These are phyloP conservation scores for Orthonychiurus folsomi DNA, from an alignment of 2,888 invertebrate genomes.

Conservation along the genomic window DNA sequence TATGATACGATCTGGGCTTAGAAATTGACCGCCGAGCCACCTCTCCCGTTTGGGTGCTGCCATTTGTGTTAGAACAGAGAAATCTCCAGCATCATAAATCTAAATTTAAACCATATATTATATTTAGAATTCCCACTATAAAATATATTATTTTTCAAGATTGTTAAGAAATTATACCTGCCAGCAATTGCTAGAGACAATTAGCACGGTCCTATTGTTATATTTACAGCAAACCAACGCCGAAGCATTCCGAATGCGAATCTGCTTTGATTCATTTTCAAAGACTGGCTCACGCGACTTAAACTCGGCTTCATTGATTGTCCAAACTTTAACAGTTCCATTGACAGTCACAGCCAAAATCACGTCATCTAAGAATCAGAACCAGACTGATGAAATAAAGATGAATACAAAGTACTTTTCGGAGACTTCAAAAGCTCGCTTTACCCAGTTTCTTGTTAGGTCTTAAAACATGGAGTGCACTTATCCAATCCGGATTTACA, in stretches of 20 bases:
- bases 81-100: constrained; percentile 79
- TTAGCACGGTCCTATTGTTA: constrained; percentile 91
- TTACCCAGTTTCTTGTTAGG: constrained; percentile 58
- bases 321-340: constrained; percentile 96
- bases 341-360: constrained; percentile 90
- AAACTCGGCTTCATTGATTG: constrained; percentile 76
- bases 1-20: constrained; percentile 81
- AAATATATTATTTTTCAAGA: neutral
- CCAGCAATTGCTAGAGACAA: constrained; percentile 95
- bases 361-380: constrained; percentile 65
- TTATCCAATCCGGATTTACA: constrained; percentile 97
- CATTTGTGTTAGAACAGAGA: constrained; percentile 87
- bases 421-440: constrained; percentile 22
- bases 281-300: constrained; percentile 77
- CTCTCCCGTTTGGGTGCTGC: constrained; percentile 79
- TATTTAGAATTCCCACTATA: neutral
- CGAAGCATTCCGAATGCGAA: constrained; percentile 85
- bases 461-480: constrained; percentile 75
- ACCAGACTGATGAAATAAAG: constrained; percentile 7
- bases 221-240: constrained; percentile 87
- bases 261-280: constrained; percentile 94
- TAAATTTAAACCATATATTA: constrained; percentile 40
- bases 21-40: constrained; percentile 93
- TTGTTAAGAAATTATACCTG: constrained; percentile 52
- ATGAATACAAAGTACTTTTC: constrained; percentile 1